Conservation (phyloP, 2,113 vertebrate species). For the Danionella cerebrum region DNA sequence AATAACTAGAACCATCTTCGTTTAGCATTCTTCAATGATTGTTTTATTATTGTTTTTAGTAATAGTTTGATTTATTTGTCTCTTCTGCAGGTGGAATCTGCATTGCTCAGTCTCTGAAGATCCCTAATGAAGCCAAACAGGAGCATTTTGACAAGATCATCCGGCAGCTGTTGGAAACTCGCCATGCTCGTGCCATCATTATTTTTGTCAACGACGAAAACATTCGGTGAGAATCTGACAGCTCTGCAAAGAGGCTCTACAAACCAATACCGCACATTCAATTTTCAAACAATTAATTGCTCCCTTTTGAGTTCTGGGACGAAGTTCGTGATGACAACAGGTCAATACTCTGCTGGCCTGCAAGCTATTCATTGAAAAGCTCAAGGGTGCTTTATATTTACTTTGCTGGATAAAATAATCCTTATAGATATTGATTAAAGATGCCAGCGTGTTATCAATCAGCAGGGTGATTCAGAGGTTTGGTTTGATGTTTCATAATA, state of each 20-base stretch:
- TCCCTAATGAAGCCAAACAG: constrained; percentile 80
- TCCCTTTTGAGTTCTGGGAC: neutral
- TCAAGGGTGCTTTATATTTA: constrained; percentile 2
- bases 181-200: constrained; percentile 79
- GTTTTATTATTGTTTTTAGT: too few relatives aligned
- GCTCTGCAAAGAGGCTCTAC: neutral
- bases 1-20: too few relatives aligned
- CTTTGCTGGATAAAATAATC: neutral
- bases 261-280: neutral
- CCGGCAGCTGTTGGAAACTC: constrained; percentile 80
- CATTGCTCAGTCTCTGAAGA: constrained; percentile 93
- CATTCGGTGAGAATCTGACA: constrained; percentile 70
- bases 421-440: neutral
- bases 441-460: neutral
- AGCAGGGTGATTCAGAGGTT: neutral
- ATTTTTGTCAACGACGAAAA: constrained; percentile 91
- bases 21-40: too few relatives aligned
- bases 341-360: neutral
- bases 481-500: too few relatives aligned
- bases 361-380: constrained; percentile 6
- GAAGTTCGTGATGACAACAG: neutral
- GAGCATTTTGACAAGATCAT: constrained; percentile 86
- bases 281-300: neutral
- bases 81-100: constrained; percentile 80
- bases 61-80: too few relatives aligned